Conservation (phyloP, 2,888 invertebrate genomes). For the Eupithecia pulchellata region DNA sequence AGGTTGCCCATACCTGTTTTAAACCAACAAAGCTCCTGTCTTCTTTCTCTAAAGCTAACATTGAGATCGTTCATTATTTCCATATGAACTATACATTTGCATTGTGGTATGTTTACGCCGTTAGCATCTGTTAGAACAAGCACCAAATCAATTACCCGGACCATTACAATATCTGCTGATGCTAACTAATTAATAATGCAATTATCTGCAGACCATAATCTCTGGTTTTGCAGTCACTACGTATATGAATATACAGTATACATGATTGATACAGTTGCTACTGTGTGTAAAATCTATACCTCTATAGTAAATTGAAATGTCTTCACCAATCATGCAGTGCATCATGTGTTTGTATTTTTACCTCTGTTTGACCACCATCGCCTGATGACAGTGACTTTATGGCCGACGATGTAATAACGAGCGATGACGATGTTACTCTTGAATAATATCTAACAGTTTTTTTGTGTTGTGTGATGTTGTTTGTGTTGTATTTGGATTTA, state of each 20-base stretch:
- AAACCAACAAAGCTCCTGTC: background rate
- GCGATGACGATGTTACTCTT: background rate
- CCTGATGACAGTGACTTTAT: background rate
- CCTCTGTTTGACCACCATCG: background rate
- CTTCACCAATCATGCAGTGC: background rate
- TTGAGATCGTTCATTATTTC: background rate
- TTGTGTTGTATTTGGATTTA: background rate
- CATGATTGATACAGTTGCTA: constrained; percentile 2
- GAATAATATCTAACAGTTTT: background rate
- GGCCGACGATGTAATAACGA: background rate
- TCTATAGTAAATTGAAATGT: background rate
- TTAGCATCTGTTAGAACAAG: constrained; percentile 19
- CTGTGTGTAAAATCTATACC: background rate
- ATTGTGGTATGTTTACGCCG: constrained; percentile 1
- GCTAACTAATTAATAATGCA: constrained; percentile 43
- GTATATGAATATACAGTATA: background rate
- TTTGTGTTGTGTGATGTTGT: background rate
- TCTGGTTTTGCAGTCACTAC: constrained; percentile 21
- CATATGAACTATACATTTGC: background rate
- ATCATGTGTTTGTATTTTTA: background rate
- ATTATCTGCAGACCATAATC: constrained; percentile 38
- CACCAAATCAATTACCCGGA: constrained; percentile 34
- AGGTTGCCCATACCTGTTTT: too few species aligned
- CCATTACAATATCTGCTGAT: constrained; percentile 36
- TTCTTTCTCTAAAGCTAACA: background rate